Percentiles rank a stretch among this genome's conserved stretches.
Evolutionary conservation across 2,797 vertebrate genomes (phyloP).

Genomic region (Pangasius mekongensis): DNA sequence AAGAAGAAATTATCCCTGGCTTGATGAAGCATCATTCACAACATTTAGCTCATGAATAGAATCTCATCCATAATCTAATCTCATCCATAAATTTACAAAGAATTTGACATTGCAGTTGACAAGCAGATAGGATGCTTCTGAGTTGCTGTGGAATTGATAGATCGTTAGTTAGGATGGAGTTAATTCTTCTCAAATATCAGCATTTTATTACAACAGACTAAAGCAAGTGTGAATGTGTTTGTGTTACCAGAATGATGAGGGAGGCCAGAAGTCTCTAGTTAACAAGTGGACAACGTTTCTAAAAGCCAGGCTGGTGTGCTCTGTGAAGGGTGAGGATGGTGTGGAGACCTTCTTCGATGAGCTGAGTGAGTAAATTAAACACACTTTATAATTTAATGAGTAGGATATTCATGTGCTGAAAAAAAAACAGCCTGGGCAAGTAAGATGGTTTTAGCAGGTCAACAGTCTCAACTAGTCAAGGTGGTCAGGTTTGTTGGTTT

Average conservation of each 20-base stretch:
- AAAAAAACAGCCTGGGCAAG: background rate
- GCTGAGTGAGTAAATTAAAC: slow-evolving; percentile 75
- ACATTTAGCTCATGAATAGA: background rate
- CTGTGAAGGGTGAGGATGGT: slow-evolving; percentile 82
- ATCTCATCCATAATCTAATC: background rate
- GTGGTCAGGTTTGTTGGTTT: background rate
- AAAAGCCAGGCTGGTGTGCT: slow-evolving; percentile 91
- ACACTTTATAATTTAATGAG: background rate
- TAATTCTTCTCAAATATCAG: background rate
- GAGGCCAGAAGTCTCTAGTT: slow-evolving; percentile 88
- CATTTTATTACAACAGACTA: background rate
- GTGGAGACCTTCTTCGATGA: slow-evolving; percentile 86
- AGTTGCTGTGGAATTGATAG: background rate
- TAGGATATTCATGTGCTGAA: no score
- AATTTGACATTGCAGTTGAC: background rate
- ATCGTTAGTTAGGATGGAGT: background rate
- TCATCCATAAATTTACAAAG: background rate
- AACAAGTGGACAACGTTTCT: slow-evolving; percentile 96
- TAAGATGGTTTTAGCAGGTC: background rate
- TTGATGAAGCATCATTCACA: background rate
- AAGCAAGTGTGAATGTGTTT: slow-evolving; percentile 8
- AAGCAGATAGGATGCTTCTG: background rate
- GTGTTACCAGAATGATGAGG: slow-evolving; percentile 84
- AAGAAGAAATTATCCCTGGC: background rate
- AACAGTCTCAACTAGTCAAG: background rate